Conservation (phyloP, 37 sponge, comb jelly and placozoan genomes). For the Aplysina aerophoba region DNA sequence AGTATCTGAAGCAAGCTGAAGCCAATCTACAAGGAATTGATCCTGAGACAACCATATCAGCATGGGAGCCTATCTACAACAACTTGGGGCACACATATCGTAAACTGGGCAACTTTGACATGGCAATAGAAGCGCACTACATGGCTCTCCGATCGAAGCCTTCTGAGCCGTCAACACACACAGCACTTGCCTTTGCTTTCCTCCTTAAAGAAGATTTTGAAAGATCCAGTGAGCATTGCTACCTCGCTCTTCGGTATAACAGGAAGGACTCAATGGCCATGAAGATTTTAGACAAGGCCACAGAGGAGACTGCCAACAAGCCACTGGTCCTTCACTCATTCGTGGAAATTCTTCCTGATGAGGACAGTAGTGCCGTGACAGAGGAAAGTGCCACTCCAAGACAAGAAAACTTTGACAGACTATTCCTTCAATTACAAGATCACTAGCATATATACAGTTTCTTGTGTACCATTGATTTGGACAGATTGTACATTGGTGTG, state of each 20-base stretch:
- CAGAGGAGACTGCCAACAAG: conserved; percentile 24
- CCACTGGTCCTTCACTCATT: neutral
- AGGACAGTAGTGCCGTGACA: too few relatives aligned
- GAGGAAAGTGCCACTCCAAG: too few relatives aligned
- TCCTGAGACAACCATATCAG: conserved; percentile 43
- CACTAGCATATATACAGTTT: too few relatives aligned
- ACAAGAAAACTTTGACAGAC: too few relatives aligned
- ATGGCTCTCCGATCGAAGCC: conserved; percentile 62
- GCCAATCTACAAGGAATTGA: conserved; percentile 42
- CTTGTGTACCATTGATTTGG: too few relatives aligned
- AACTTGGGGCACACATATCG: conserved; percentile 79
- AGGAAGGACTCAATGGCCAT: conserved; percentile 71
- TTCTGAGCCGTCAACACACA: conserved; percentile 57
- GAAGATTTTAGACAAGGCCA: conserved; percentile 49
- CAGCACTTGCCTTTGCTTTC: conserved; percentile 70
- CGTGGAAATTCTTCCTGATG: neutral
- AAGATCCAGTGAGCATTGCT: conserved; percentile 45
- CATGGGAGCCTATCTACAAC: conserved; percentile 85
- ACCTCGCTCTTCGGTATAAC: conserved; percentile 50
- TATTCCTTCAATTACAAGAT: too few relatives aligned
- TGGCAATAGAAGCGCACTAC: conserved; percentile 55
- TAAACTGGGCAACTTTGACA: conserved; percentile 63
- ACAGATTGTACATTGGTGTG: too few relatives aligned
- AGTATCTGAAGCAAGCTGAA: conserved; percentile 57
- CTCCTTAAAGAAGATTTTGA: conserved; percentile 62